A percentile compares a stretch with the other conserved stretches of the same genome.
phyloP scores from a whole-genome alignment of 2,888 invertebrate species.

The Acanthosepion esculentum region DNA sequence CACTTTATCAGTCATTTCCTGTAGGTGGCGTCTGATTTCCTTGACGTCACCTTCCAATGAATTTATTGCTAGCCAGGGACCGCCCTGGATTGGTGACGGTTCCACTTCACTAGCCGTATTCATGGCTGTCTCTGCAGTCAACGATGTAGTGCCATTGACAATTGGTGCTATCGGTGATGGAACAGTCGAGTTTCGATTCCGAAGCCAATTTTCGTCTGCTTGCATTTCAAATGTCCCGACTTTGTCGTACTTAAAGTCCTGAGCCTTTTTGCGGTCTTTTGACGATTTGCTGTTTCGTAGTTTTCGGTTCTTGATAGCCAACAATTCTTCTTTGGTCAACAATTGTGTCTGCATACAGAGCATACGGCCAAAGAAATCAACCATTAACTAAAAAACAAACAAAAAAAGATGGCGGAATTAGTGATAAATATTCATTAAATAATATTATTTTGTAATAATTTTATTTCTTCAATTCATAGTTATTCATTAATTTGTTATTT shows the following conservation, averaged over 20 bases:
- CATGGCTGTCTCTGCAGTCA: neutral
- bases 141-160: neutral
- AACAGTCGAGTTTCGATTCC: slow-evolving; percentile 16
- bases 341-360: slow-evolving; percentile 70
- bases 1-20: slow-evolving; percentile 63
- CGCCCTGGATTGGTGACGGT: slow-evolving; percentile 35
- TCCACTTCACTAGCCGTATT: neutral
- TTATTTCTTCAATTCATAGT: neutral
- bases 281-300: slow-evolving; percentile 25
- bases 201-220: slow-evolving; percentile 57
- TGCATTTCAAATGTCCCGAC: slow-evolving; percentile 63
- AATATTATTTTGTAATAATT: neutral
- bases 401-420: neutral
- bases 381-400: slow-evolving; percentile 65
- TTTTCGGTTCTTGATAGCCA: slow-evolving; percentile 41
- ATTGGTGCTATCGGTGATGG: slow-evolving; percentile 51
- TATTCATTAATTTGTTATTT: neutral
- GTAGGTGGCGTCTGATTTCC: slow-evolving; percentile 67
- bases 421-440: neutral
- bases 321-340: slow-evolving; percentile 51
- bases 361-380: slow-evolving; percentile 68
- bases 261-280: slow-evolving; percentile 52
- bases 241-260: slow-evolving; percentile 61
- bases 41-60: slow-evolving; percentile 68
- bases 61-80: slow-evolving; percentile 52